Evolutionary conservation across 2,888 invertebrate species (phyloP).

Genomic region (Caenorhabditis sinica): DNA sequence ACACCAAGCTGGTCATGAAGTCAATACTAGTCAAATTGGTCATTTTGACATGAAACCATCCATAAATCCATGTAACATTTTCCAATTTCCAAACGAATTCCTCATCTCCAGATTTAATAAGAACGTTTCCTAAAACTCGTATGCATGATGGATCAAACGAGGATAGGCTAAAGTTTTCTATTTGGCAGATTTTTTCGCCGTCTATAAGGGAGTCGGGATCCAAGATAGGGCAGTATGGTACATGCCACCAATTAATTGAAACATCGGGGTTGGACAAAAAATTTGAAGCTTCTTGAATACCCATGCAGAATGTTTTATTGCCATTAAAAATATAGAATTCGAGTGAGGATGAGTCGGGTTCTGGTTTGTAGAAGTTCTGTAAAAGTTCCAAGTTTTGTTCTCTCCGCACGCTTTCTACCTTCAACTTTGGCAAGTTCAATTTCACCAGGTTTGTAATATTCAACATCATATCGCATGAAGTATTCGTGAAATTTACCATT

Average conservation of each 20-base stretch:
- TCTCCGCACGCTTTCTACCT: not conserved
- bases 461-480: too few relatives aligned
- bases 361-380: not conserved
- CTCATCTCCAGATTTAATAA: not conserved
- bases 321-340: not conserved
- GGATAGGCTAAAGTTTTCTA: not conserved
- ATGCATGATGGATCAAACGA: not conserved
- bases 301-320: not conserved
- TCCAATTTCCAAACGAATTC: not conserved
- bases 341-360: too few relatives aligned
- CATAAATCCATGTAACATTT: not conserved
- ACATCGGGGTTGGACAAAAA: too few relatives aligned
- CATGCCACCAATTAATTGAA: too few relatives aligned
- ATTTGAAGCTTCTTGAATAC: not conserved
- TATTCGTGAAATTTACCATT: not conserved
- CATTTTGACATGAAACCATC: not conserved
- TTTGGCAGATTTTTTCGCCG: not conserved
- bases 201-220: not conserved
- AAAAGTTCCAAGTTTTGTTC: not conserved
- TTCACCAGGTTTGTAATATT: not conserved
- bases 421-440: not conserved
- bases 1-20: not conserved
- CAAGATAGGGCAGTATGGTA: too few relatives aligned
- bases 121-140: not conserved
- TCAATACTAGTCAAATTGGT: not conserved